Percentiles rank a stretch among this genome's conserved stretches.
Evolutionary conservation across 2,888 invertebrate species (phyloP).

Genomic region (Dasysyrphus albostriatus): DNA sequence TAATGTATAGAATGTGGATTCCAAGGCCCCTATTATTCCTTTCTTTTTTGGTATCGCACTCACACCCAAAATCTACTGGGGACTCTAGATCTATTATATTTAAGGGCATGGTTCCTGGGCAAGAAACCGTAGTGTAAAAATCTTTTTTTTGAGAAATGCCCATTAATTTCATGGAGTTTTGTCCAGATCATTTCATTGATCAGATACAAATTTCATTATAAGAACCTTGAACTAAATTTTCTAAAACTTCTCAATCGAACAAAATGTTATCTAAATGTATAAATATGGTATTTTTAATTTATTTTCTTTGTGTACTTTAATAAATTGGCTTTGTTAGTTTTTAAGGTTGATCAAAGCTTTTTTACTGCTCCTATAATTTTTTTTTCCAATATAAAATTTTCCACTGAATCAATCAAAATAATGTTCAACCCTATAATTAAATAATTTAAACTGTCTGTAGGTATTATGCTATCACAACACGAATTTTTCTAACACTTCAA

Average conservation of each 20-base stretch:
- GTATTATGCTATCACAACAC: not conserved
- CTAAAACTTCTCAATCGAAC: not conserved
- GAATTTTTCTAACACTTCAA: not conserved
- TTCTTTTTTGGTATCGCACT: no score
- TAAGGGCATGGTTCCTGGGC: no score
- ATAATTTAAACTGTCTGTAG: conserved; percentile 18
- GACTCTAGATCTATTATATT: no score
- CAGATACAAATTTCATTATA: not conserved
- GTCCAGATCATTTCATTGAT: no score
- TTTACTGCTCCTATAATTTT: not conserved
- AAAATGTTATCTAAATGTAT: not conserved
- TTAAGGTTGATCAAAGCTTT: not conserved
- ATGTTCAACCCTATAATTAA: conserved; percentile 11
- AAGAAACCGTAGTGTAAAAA: no score
- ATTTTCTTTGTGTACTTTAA: not conserved
- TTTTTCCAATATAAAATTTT: not conserved
- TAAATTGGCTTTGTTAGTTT: not conserved
- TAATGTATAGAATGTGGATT: no score
- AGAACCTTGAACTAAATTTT: not conserved
- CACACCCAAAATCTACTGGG: no score
- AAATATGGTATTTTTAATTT: not conserved
- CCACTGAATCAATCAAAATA: conserved; percentile 25
- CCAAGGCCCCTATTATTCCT: no score
- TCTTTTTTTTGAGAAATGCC: no score
- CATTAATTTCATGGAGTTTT: no score